Conservation (phyloP, 2,888 invertebrate genomes). For the Chrysodeixis includens region DNA sequence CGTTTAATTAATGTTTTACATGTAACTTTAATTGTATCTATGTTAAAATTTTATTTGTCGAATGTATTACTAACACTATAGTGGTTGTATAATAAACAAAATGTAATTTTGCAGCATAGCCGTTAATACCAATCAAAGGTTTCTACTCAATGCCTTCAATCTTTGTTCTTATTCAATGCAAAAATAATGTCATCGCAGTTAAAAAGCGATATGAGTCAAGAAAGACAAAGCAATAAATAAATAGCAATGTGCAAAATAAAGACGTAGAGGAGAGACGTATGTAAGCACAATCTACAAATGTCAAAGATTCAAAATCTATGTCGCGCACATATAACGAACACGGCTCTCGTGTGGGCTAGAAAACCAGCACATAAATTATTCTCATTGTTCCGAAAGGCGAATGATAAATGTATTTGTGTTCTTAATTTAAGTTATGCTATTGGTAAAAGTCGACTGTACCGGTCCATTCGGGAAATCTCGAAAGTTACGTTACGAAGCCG, state of each 20-base stretch:
- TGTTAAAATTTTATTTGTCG: conserved; percentile 1
- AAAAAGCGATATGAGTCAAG: conserved; percentile 30
- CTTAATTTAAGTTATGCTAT: conserved; percentile 70
- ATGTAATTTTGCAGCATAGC: not conserved
- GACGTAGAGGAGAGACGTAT: conserved; percentile 55
- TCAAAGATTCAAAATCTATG: conserved; percentile 79
- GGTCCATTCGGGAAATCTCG: conserved; percentile 64
- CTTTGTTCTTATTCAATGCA: conserved; percentile 9
- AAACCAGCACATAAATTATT: conserved; percentile 78
- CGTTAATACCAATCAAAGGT: not conserved
- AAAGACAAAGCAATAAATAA: conserved; percentile 53
- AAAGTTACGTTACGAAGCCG: conserved; percentile 60
- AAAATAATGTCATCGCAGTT: conserved; percentile 21
- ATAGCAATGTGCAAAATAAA: conserved; percentile 56
- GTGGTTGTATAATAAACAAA: conserved; percentile 2
- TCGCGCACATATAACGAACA: conserved; percentile 74
- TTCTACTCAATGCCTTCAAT: not conserved
- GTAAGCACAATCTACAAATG: conserved; percentile 67
- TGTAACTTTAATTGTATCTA: conserved; percentile 13
- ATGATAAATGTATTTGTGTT: conserved; percentile 79
- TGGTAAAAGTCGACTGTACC: conserved; percentile 69
- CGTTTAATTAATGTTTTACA: conserved; percentile 39
- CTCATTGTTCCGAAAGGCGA: conserved; percentile 79
- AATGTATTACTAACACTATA: conserved; percentile 2
- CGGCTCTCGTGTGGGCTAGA: conserved; percentile 78